A percentile compares a stretch with the other conserved stretches of the same genome.
Conservation (phyloP, 2,797 vertebrate species). For the Sebastes ruberrimus region DNA sequence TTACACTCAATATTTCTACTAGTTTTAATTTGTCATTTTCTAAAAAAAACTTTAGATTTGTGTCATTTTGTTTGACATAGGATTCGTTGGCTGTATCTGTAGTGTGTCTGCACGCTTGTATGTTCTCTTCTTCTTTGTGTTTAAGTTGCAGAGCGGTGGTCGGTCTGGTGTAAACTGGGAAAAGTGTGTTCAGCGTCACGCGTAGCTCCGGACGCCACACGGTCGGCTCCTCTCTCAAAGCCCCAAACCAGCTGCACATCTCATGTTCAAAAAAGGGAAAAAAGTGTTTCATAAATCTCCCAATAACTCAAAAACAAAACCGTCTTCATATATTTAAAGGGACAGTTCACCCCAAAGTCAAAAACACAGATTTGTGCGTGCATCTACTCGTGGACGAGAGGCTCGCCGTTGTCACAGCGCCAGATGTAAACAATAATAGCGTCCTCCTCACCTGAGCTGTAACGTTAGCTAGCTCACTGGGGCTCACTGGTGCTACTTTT, state of each 20-base stretch:
- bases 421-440: not conserved
- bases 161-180: not conserved
- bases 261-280: not conserved
- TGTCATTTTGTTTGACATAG: not conserved
- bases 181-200: not conserved
- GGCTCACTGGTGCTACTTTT: not conserved
- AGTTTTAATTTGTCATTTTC: conserved; percentile 33
- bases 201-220: not conserved
- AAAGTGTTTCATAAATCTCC: not conserved
- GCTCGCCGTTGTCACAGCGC: not conserved
- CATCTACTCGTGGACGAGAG: not conserved
- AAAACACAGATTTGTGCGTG: not conserved
- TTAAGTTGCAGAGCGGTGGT: not conserved
- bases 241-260: not conserved
- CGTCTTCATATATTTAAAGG: not conserved
- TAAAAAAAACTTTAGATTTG: not conserved
- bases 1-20: conserved; percentile 3
- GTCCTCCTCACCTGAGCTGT: not conserved
- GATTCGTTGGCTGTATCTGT: not conserved
- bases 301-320: not conserved
- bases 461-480: not conserved
- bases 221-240: not conserved
- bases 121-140: not conserved
- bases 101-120: not conserved
- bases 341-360: not conserved